phyloP scores from a whole-genome alignment of 2,113 vertebrate genomes.

The Lanius collurio region DNA sequence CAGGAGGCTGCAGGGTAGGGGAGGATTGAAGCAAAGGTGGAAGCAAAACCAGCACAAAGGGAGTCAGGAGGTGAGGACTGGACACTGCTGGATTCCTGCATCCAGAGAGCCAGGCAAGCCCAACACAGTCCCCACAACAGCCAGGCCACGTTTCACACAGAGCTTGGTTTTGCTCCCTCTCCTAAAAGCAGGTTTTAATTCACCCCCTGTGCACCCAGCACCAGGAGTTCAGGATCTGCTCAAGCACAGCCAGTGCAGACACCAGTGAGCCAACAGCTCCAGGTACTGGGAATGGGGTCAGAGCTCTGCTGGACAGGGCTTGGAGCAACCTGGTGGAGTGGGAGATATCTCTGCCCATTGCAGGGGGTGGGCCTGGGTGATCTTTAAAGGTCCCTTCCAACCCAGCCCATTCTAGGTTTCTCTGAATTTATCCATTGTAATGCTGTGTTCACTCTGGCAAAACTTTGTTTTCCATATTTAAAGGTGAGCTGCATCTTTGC shows the following conservation, averaged over 20 bases:
- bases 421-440: neutral
- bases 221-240: neutral
- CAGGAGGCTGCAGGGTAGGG: neutral
- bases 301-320: neutral
- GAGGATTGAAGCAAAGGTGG: neutral
- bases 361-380: neutral
- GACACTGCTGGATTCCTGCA: neutral
- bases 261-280: neutral
- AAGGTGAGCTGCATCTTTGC: neutral
- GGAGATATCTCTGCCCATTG: neutral
- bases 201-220: neutral
- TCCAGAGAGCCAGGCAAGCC: neutral
- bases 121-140: neutral
- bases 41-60: neutral
- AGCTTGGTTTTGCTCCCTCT: neutral
- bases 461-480: neutral
- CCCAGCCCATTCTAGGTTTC: neutral
- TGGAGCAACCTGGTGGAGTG: neutral
- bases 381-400: neutral
- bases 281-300: neutral
- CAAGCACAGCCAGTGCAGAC: neutral
- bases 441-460: neutral
- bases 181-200: neutral
- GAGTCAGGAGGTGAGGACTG: neutral
- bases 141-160: neutral